Evolutionary conservation across 2,113 vertebrate species (phyloP).

Genomic region (Pteropus alecto): DNA sequence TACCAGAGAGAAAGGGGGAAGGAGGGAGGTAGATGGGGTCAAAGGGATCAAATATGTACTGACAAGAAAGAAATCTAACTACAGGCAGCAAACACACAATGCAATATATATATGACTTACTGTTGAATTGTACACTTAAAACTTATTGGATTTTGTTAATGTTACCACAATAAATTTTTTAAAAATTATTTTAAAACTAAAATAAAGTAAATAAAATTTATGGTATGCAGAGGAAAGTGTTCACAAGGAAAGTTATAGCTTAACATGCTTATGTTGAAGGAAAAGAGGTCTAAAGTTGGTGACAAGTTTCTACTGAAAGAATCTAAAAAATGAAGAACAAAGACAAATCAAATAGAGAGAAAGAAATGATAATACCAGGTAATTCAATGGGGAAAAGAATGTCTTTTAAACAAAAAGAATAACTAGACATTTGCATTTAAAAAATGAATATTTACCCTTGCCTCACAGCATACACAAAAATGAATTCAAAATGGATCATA

Average conservation of each 20-base stretch:
- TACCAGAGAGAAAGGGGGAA: too few species aligned
- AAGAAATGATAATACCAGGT: background rate
- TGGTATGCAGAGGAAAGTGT: background rate
- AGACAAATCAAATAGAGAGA: background rate
- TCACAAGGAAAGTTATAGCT: background rate
- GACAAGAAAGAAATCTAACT: too few species aligned
- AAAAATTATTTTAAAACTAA: too few species aligned
- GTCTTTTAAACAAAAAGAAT: background rate
- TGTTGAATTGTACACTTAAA: too few species aligned
- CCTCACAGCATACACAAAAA: background rate
- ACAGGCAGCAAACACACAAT: too few species aligned
- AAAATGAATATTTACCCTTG: background rate
- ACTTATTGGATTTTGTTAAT: too few species aligned
- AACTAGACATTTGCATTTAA: constrained; percentile 2
- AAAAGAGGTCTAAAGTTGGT: background rate
- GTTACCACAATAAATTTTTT: too few species aligned
- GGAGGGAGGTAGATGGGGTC: too few species aligned
- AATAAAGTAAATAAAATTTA: background rate
- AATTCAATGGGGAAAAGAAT: background rate
- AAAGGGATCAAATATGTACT: too few species aligned
- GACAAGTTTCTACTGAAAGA: background rate
- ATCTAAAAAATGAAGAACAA: background rate
- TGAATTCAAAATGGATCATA: background rate
- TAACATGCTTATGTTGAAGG: background rate
- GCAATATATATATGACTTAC: too few species aligned